A percentile compares a stretch with the other conserved stretches of the same genome.
Evolutionary conservation across 1,140 invertebrate species (phyloP).

Genomic region (Drosophila willistoni): DNA sequence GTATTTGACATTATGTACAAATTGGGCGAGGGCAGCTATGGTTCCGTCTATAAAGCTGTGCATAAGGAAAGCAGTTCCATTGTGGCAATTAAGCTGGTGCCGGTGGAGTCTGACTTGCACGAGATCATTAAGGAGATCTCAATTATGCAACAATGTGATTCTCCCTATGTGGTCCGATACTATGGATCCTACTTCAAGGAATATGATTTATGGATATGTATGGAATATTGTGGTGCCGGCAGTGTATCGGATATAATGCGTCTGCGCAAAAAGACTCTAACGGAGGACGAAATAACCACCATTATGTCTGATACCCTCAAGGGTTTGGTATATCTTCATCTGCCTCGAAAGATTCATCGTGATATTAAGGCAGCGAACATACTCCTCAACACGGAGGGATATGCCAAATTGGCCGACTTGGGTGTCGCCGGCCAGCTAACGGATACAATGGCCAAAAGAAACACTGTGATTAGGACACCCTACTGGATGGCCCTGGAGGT

Average conservation of each 20-base stretch:
- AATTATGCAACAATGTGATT: constrained; percentile 99
- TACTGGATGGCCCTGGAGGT: constrained; percentile 97
- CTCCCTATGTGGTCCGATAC: constrained; percentile 99
- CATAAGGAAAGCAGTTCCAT: constrained; percentile 98
- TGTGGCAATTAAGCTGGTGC: constrained; percentile 99
- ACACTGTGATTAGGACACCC: constrained; percentile 99
- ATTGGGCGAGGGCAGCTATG: constrained; percentile 96
- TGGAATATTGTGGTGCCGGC: constrained; percentile 99
- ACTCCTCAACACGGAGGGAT: constrained; percentile 98
- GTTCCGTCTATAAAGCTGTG: constrained; percentile 90
- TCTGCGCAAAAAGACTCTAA: constrained; percentile 97
- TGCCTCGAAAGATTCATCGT: constrained; percentile 97
- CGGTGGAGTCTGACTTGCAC: constrained; percentile 99
- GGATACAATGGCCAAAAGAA: constrained; percentile 99
- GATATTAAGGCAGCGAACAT: constrained; percentile 99
- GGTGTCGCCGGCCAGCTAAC: constrained; percentile 99
- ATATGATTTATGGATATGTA: constrained; percentile 99
- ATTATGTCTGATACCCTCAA: constrained; percentile 97
- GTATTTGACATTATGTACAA: constrained; percentile 99
- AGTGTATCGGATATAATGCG: constrained; percentile 99
- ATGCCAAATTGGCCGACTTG: constrained; percentile 99
- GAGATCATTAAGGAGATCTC: constrained; percentile 99
- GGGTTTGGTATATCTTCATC: constrained; percentile 98
- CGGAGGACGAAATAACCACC: constrained; percentile 98
- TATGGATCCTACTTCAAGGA: constrained; percentile 99